Evolutionary conservation across 1,140 invertebrate genomes (phyloP).

Genomic region (Coenobita brevimanus): DNA sequence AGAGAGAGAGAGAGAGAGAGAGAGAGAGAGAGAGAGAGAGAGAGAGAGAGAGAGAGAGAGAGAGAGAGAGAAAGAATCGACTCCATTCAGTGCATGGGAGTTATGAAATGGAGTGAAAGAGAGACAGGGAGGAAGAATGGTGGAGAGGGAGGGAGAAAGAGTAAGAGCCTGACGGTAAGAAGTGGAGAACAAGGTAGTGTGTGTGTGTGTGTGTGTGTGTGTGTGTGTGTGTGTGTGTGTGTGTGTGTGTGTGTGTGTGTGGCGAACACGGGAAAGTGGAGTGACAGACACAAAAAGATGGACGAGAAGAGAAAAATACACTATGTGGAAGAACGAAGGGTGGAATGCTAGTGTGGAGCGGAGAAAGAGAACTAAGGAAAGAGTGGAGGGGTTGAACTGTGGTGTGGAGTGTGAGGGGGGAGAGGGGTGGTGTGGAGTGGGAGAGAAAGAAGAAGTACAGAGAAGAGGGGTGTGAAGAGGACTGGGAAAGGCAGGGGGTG

Average conservation of each 20-base stretch:
- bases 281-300: too few relatives aligned
- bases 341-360: neutral
- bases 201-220: neutral
- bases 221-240: neutral
- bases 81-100: too few relatives aligned
- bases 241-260: neutral
- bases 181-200: too few relatives aligned
- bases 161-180: too few relatives aligned
- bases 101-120: neutral
- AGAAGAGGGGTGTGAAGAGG: too few relatives aligned
- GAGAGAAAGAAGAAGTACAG: neutral
- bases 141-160: too few relatives aligned
- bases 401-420: too few relatives aligned
- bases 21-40: conserved; percentile 20
- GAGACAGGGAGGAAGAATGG: neutral
- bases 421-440: neutral
- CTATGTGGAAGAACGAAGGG: too few relatives aligned
- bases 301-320: too few relatives aligned
- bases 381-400: too few relatives aligned
- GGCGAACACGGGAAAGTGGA: too few relatives aligned
- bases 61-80: neutral
- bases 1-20: conserved; percentile 12
- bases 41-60: conserved; percentile 8
- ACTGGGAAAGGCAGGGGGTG: neutral
- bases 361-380: neutral